A percentile compares a stretch with the other conserved stretches of the same genome.
Evolutionary conservation across 2,888 invertebrate genomes (phyloP).

Genomic region (Trichogramma dendrolimi): DNA sequence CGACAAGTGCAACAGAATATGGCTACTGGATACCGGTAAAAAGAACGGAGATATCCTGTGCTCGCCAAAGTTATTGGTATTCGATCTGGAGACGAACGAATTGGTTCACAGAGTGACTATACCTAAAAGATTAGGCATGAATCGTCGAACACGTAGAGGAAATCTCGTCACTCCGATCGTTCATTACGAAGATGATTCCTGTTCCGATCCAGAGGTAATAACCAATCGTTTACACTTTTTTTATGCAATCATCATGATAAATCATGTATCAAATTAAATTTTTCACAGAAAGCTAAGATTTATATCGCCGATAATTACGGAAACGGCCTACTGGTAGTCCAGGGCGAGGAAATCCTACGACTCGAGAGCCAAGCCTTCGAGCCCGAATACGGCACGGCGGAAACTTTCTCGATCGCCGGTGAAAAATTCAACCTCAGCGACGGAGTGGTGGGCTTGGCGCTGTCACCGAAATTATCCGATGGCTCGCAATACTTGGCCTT

Average conservation of each 20-base stretch:
- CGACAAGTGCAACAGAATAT: conserved; percentile 10
- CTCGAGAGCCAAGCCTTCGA: conserved; percentile 28
- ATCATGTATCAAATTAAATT: not conserved
- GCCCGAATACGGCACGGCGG: conserved; percentile 14
- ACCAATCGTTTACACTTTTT: not conserved
- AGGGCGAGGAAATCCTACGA: conserved; percentile 26
- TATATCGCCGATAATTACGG: conserved; percentile 25
- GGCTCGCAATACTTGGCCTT: conserved; percentile 28
- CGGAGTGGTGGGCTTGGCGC: conserved; percentile 63
- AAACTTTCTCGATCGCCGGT: conserved; percentile 45
- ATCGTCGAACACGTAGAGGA: conserved; percentile 26
- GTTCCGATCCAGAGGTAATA: not conserved
- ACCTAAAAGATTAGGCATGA: conserved; percentile 24
- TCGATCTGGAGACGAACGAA: conserved; percentile 58
- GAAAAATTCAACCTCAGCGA: conserved; percentile 65
- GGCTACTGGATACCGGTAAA: conserved; percentile 53
- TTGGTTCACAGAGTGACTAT: conserved; percentile 37
- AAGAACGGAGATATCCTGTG: conserved; percentile 60
- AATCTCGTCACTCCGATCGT: conserved; percentile 37
- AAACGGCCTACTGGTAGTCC: conserved; percentile 14
- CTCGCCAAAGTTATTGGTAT: conserved; percentile 67
- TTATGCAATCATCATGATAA: not conserved
- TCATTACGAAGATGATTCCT: conserved; percentile 15
- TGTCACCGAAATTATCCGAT: conserved; percentile 52
- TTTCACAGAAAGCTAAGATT: conserved; percentile 10